Conservation (phyloP, 2,113 vertebrate species). For the Nothocercus julius region DNA sequence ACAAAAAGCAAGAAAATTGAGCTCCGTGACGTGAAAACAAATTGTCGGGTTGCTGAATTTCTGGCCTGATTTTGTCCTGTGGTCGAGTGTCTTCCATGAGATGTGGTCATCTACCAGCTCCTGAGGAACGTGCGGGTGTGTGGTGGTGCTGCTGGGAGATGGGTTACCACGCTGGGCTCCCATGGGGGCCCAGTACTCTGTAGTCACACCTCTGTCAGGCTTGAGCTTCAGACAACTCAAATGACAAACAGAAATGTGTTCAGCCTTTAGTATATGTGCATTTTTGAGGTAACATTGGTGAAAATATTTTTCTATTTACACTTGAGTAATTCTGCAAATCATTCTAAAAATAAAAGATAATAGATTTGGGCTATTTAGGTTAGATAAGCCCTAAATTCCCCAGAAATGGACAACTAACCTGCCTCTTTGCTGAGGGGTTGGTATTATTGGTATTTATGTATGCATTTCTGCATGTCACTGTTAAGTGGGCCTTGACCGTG, state of each 20-base stretch:
- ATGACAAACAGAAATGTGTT: not conserved
- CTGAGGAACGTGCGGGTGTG: fast-evolving
- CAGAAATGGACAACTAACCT: not conserved
- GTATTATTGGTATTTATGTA: not conserved
- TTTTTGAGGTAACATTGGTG: fast-evolving
- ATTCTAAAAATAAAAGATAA: not conserved
- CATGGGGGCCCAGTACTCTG: fast-evolving
- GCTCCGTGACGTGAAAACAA: not conserved
- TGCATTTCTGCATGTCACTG: not conserved
- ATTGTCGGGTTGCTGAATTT: not conserved
- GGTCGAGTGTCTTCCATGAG: fast-evolving
- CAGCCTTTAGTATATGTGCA: fast-evolving
- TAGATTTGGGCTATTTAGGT: no score
- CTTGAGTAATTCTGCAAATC: not conserved
- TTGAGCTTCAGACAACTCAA: not conserved
- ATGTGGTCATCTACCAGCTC: fast-evolving
- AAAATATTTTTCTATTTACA: fast-evolving
- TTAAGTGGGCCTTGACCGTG: not conserved
- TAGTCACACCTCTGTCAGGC: not conserved
- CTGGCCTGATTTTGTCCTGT: not conserved
- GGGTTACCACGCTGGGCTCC: not conserved
- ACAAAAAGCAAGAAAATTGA: not conserved
- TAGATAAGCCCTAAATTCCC: not conserved
- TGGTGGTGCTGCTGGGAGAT: not conserved
- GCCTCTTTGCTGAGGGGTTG: not conserved